Evolutionary conservation across 2,888 invertebrate genomes (phyloP).

Genomic region (Diarsia rubi): DNA sequence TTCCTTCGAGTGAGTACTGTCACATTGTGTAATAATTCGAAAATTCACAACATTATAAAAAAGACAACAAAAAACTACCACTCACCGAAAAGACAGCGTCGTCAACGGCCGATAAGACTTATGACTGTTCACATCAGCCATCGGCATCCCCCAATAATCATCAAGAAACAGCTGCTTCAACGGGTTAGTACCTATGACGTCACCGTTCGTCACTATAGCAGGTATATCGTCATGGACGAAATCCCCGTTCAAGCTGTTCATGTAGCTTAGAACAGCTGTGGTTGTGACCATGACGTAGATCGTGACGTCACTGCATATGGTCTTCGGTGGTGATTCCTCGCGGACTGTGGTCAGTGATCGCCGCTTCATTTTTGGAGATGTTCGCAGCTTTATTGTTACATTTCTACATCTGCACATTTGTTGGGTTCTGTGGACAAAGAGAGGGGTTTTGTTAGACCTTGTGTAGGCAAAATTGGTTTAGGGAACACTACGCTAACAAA

Average conservation of each 20-base stretch:
- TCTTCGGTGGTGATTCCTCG: constrained; percentile 78
- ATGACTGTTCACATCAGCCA: constrained; percentile 95
- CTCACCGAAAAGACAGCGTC: constrained; percentile 96
- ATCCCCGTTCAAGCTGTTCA: constrained; percentile 94
- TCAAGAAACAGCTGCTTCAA: constrained; percentile 93
- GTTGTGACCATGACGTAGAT: constrained; percentile 92
- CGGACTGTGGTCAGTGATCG: constrained; percentile 83
- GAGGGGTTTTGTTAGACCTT: neutral
- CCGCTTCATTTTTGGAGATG: constrained; percentile 87
- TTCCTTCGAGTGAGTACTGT: neutral
- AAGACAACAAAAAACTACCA: constrained; percentile 45
- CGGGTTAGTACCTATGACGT: constrained; percentile 93
- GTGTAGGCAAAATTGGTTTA: too few relatives aligned
- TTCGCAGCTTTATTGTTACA: constrained; percentile 79
- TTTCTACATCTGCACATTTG: constrained; percentile 88
- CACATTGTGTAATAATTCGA: neutral
- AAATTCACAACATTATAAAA: neutral
- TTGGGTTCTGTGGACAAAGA: constrained; percentile 80
- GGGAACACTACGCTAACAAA: too few relatives aligned
- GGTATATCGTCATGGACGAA: constrained; percentile 97
- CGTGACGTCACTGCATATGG: constrained; percentile 87
- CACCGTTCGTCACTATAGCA: constrained; percentile 95
- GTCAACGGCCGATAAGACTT: constrained; percentile 97
- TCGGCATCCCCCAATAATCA: constrained; percentile 97
- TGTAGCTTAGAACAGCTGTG: constrained; percentile 93